Conservation (phyloP, 2,888 invertebrate species). For the Athalia circularis region DNA sequence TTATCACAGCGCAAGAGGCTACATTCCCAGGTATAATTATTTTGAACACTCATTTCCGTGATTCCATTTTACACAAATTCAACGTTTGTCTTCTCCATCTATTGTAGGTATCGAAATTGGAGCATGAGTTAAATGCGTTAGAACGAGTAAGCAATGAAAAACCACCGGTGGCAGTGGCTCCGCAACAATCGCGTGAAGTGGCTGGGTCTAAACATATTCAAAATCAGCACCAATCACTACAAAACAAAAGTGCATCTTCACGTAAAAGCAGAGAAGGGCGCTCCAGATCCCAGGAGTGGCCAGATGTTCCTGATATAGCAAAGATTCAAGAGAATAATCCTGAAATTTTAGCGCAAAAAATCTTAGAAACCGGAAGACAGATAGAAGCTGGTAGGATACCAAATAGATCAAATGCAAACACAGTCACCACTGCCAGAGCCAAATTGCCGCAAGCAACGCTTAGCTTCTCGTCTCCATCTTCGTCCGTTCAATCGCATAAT, state of each 20-base stretch:
- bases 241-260: conserved; percentile 72
- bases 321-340: conserved; percentile 96
- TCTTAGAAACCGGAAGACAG: conserved; percentile 91
- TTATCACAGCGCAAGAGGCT: conserved; percentile 89
- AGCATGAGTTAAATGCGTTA: conserved; percentile 85
- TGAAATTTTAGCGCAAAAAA: conserved; percentile 91
- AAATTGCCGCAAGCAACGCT: conserved; percentile 70
- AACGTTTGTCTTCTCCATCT: conserved; percentile 22
- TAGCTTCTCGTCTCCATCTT: conserved; percentile 63
- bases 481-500: conserved; percentile 58
- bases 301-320: conserved; percentile 91
- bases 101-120: conserved; percentile 80
- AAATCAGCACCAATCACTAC: conserved; percentile 58
- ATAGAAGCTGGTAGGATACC: conserved; percentile 87
- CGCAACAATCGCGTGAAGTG: conserved; percentile 72
- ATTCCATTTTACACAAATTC: neutral
- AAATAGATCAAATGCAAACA: conserved; percentile 56
- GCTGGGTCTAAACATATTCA: conserved; percentile 56
- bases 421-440: conserved; percentile 58
- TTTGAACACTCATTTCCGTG: neutral
- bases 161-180: conserved; percentile 74
- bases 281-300: conserved; percentile 92
- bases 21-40: conserved; percentile 81
- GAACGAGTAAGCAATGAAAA: conserved; percentile 84
- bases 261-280: conserved; percentile 84